Percentiles rank a stretch among this genome's conserved stretches.
phyloP scores from a whole-genome alignment of 2,113 vertebrate species.

The Candoia aspera region DNA sequence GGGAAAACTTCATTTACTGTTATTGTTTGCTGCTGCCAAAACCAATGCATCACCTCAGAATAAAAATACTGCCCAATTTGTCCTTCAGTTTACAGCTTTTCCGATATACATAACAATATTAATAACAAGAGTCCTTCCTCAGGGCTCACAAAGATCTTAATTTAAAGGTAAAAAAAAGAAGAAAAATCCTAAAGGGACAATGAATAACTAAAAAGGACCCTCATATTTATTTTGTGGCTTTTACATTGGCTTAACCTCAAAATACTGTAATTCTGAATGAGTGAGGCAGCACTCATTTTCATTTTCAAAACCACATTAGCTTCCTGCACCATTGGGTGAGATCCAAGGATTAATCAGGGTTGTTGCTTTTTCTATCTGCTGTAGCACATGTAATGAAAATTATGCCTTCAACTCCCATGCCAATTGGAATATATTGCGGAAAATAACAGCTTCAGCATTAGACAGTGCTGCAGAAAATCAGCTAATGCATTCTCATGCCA shows the following conservation, averaged over 20 bases:
- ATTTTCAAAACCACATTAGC: slow-evolving; percentile 69
- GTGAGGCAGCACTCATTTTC: slow-evolving; percentile 59
- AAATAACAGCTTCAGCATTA: slow-evolving; percentile 73
- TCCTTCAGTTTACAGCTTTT: slow-evolving; percentile 58
- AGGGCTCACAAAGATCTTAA: slow-evolving; percentile 42
- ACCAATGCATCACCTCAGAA: slow-evolving; percentile 50
- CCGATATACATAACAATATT: slow-evolving; percentile 34
- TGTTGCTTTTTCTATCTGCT: slow-evolving; percentile 70
- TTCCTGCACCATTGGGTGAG: slow-evolving; percentile 71
- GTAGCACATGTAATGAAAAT: slow-evolving; percentile 73
- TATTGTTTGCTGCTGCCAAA: slow-evolving; percentile 59
- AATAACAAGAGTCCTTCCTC: slow-evolving; percentile 35
- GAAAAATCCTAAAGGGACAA: slow-evolving; percentile 16
- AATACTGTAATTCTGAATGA: slow-evolving; percentile 48
- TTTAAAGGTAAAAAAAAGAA: slow-evolving; percentile 33
- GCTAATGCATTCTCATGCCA: slow-evolving; percentile 46
- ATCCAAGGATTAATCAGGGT: slow-evolving; percentile 71
- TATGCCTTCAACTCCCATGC: slow-evolving; percentile 63
- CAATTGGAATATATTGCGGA: slow-evolving; percentile 68
- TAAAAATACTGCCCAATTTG: slow-evolving; percentile 30
- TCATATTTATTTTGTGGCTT: slow-evolving; percentile 40
- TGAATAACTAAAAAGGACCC: slow-evolving; percentile 51
- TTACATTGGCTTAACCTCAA: slow-evolving; percentile 41
- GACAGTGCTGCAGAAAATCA: slow-evolving; percentile 65
- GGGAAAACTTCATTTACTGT: slow-evolving; percentile 42